Conservation (phyloP, 2,797 vertebrate genomes). For the Bufotes viridis region DNA sequence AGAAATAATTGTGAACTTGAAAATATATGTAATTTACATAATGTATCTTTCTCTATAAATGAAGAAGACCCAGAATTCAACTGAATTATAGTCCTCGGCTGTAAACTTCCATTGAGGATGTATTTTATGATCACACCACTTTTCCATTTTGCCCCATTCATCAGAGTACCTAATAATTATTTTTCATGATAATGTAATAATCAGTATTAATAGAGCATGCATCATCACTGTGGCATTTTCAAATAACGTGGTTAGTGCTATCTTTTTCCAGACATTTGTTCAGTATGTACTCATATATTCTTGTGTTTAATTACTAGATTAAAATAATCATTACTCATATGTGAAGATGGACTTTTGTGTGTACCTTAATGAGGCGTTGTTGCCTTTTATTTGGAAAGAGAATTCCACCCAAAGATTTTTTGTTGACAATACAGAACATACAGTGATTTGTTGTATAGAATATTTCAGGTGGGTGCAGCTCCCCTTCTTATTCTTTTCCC, state of each 20-base stretch:
- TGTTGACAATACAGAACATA: neutral
- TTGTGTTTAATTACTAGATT: neutral
- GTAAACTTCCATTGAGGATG: neutral
- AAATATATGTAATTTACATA: conserved; percentile 11
- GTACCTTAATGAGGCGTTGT: neutral
- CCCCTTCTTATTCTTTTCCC: neutral
- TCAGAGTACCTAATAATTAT: conserved; percentile 28
- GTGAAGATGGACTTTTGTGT: conserved; percentile 1
- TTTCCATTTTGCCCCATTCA: conserved; percentile 10
- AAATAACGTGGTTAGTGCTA: conserved; percentile 1
- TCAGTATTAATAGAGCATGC: conserved; percentile 4
- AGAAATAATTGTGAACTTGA: neutral
- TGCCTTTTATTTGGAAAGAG: neutral
- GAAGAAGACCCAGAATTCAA: conserved; percentile 22
- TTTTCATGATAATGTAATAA: conserved; percentile 14
- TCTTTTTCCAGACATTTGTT: conserved; percentile 9
- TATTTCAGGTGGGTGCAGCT: neutral
- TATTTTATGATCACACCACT: conserved; percentile 20
- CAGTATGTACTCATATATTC: conserved; percentile 2
- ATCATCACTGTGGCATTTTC: conserved; percentile 1
- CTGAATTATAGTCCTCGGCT: conserved; percentile 3
- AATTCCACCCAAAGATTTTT: neutral
- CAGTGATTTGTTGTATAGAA: neutral
- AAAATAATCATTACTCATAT: neutral
- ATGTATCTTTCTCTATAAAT: conserved; percentile 10